phyloP scores from a whole-genome alignment of 2,888 invertebrate genomes.

The Crocallis elinguaria region DNA sequence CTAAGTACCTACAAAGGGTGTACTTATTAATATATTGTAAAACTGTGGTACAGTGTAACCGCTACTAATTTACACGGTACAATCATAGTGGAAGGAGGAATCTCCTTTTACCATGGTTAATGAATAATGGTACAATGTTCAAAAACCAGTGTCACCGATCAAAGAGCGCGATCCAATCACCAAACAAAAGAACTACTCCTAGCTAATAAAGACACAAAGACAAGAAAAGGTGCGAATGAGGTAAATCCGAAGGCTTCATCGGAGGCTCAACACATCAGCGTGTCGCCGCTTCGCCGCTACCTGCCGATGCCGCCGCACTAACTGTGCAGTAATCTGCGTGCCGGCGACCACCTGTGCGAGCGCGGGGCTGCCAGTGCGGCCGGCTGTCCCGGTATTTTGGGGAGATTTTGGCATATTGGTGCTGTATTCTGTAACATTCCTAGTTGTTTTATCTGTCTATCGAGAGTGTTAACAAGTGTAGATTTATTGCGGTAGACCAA shows the following conservation, averaged over 20 bases:
- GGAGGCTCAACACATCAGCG: background rate
- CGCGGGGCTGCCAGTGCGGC: conserved; percentile 40
- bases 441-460: no score
- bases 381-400: conserved; percentile 18
- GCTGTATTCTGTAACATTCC: background rate
- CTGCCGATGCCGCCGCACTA: conserved; percentile 16
- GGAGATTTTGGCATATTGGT: conserved; percentile 26
- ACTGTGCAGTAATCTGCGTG: conserved; percentile 25
- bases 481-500: no score
- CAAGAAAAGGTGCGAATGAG: conserved; percentile 18
- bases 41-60: no score
- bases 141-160: no score
- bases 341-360: conserved; percentile 73
- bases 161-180: background rate
- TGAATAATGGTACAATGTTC: no score
- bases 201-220: background rate
- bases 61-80: no score
- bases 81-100: no score
- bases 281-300: conserved; percentile 9
- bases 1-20: no score
- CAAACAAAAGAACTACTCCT: no score
- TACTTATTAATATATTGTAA: no score
- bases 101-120: no score
- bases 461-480: no score
- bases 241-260: conserved; percentile 3